phyloP scores from a whole-genome alignment of 2,888 invertebrate genomes.

The Rapana venosa region DNA sequence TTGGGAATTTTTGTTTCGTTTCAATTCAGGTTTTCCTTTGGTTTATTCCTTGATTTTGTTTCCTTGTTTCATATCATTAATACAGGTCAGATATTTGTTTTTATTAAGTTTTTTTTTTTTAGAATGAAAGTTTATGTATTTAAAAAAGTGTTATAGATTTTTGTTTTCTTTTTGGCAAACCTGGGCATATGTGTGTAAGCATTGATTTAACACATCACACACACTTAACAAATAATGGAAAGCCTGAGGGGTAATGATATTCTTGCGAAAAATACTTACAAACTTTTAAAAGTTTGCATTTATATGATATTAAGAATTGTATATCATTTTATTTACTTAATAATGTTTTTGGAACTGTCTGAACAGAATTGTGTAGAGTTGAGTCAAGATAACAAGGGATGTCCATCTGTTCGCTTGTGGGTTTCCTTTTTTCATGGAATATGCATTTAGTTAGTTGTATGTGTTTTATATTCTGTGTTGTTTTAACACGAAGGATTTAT shows the following conservation, averaged over 20 bases:
- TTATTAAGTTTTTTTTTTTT: not conserved
- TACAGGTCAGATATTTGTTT: not conserved
- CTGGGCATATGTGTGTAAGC: no score
- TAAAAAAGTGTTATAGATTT: no score
- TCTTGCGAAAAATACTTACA: no score
- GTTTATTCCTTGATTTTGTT: not conserved
- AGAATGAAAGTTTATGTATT: not conserved
- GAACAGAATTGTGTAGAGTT: not conserved
- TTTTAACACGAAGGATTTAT: not conserved
- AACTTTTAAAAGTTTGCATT: no score
- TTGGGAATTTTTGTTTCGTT: not conserved
- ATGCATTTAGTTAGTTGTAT: not conserved
- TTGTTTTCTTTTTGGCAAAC: no score
- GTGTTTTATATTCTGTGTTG: not conserved
- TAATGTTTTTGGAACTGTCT: no score
- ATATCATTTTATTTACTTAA: not conserved
- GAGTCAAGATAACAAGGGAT: slow-evolving; percentile 14
- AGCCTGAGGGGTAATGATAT: no score
- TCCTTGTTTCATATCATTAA: not conserved
- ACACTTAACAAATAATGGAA: no score
- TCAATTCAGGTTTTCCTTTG: not conserved
- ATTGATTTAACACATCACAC: no score
- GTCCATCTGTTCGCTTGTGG: no score
- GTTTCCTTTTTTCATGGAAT: not conserved
- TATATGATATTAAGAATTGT: no score